Base-by-base conservation (phyloP, 2,888 invertebrate genomes). In the Colletes collaris region DNA sequence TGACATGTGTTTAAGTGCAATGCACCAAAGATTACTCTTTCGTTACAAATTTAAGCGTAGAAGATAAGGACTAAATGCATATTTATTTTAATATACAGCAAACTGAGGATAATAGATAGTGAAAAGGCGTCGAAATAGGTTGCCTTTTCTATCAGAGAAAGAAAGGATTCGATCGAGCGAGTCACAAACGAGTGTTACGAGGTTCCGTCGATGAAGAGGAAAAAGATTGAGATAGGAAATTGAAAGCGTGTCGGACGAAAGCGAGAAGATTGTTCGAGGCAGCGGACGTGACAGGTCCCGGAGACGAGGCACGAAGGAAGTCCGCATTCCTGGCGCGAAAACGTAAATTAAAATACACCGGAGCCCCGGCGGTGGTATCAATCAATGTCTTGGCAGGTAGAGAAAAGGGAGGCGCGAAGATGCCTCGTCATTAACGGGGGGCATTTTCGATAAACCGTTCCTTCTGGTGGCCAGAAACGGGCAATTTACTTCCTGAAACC, bases 341-440 rank as follows among this genome's bases (percentile, higher is more conserved):
- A 89, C 80, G 87, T 83, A 90, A 88, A 90, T 90, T 89, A 88
- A 89, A 89, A 89, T 86, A 87, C 81, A 83, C 81, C 79, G 79
- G 79, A 74, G 81, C 72, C 27, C 27, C 60, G 76, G 64, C 74
- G 71, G 79, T 64, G 65, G 66, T 86, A 89, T 89, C 83, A 84
- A 89, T 89, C 89, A 89, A 86, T 63, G 79, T 80, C 86, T 27
- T 60, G 75, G 58, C 72, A 79, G 82, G 81, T 83, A 81, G 83
- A 81, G 27, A 27, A 27, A 27, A 82, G 84, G 78, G 77, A 81
- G 79, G 85, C 82, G 88, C 76, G 81, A 87, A 86, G 83, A 81
- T 87, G 88, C 88, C 76, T 77, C 81, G 89, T 89, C 89, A 89
- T 86, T 85, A 85, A 63, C 63, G 49, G 37, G 62, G 72, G 75